Evolutionary conservation across 1,140 invertebrate species (phyloP).

Genomic region (Acyrthosiphon pisum): DNA sequence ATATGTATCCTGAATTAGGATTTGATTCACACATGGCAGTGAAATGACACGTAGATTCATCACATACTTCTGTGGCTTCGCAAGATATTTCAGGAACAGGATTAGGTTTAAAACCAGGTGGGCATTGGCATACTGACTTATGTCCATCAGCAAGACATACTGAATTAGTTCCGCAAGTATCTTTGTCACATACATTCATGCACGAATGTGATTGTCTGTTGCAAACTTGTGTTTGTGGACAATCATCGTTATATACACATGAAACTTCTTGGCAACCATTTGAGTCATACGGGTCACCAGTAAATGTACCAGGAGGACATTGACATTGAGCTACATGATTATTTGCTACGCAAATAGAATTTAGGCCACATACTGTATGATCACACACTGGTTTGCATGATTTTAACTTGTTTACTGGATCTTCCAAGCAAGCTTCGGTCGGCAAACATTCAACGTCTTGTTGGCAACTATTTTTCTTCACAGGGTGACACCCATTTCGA

Average conservation of each 20-base stretch:
- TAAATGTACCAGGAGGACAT: constrained; percentile 75
- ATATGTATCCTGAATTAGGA: constrained; percentile 74
- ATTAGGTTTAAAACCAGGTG: constrained; percentile 81
- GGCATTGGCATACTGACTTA: constrained; percentile 78
- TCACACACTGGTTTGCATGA: constrained; percentile 81
- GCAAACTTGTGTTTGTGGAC: constrained; percentile 72
- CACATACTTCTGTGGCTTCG: constrained; percentile 62
- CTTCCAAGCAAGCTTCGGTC: constrained; percentile 68
- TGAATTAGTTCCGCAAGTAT: constrained; percentile 81
- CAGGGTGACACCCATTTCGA: constrained; percentile 78
- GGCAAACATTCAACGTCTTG: constrained; percentile 76
- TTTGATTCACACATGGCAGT: constrained; percentile 79
- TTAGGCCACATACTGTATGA: constrained; percentile 76
- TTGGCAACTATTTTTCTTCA: constrained; percentile 61
- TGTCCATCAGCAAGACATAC: constrained; percentile 82
- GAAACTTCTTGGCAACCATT: constrained; percentile 46
- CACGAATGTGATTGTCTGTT: constrained; percentile 77
- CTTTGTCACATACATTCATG: constrained; percentile 85
- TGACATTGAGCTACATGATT: constrained; percentile 80
- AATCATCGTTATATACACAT: constrained; percentile 81
- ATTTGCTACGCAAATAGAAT: constrained; percentile 80
- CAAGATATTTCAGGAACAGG: constrained; percentile 66
- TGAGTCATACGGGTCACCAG: constrained; percentile 73
- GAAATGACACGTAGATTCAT: constrained; percentile 79
- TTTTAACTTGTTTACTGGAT: constrained; percentile 75